Conservation (phyloP, 2,797 vertebrate genomes). For the Sebastes variabilis region DNA sequence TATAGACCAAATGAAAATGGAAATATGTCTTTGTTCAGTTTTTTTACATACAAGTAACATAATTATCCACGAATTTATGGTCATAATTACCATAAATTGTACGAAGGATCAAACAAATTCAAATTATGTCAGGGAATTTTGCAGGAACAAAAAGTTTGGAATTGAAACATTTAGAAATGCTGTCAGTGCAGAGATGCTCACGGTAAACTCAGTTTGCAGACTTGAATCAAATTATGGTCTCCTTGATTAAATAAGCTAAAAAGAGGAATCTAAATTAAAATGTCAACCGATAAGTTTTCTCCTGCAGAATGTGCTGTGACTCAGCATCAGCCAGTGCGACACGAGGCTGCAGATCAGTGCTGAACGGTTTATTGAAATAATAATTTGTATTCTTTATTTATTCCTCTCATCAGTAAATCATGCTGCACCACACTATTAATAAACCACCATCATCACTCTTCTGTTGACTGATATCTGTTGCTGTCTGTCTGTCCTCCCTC, state of each 20-base stretch:
- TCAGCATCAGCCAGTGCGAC: background rate
- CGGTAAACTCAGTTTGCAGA: background rate
- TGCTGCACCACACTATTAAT: background rate
- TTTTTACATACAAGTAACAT: background rate
- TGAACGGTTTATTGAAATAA: background rate
- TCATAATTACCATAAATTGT: background rate
- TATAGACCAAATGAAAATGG: background rate
- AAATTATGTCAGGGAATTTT: background rate
- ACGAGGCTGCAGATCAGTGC: background rate
- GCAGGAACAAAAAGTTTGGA: background rate
- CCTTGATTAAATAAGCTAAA: constrained; percentile 31
- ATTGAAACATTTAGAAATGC: background rate
- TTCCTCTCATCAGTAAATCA: background rate
- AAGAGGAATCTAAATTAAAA: constrained; percentile 13
- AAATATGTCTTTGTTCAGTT: background rate
- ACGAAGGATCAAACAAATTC: background rate
- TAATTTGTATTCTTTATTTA: background rate
- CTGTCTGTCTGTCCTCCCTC: constrained; percentile 49
- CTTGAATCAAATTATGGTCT: constrained; percentile 23
- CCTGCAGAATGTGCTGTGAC: constrained; percentile 8
- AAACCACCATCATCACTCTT: constrained; percentile 22
- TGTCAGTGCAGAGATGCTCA: constrained; percentile 1
- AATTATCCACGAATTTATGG: background rate
- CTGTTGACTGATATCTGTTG: constrained; percentile 50
- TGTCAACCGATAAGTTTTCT: background rate